Evolutionary conservation across 1,140 invertebrate genomes (phyloP).

Genomic region (Aphaenogaster rudis): DNA sequence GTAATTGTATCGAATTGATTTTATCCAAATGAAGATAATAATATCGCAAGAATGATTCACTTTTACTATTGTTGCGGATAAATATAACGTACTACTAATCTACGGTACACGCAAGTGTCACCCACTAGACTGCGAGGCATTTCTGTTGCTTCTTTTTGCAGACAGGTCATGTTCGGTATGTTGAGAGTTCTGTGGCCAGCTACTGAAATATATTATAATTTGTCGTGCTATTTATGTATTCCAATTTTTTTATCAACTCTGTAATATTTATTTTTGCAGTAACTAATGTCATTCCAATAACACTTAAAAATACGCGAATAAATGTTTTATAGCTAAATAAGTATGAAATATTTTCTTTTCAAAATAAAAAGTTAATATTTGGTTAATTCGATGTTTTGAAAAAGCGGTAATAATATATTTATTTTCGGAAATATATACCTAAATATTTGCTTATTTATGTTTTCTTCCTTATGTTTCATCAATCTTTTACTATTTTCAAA

Average conservation of each 20-base stretch:
- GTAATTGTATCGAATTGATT: background rate
- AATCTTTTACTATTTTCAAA: slow-evolving; percentile 9
- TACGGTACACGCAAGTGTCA: slow-evolving; percentile 4
- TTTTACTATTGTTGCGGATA: slow-evolving; percentile 31
- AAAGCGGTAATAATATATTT: background rate
- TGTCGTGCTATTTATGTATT: background rate
- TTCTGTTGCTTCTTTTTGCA: slow-evolving; percentile 35
- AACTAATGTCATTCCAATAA: background rate
- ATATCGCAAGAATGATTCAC: slow-evolving; percentile 24
- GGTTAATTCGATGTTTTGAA: too few relatives aligned
- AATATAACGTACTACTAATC: slow-evolving; percentile 38
- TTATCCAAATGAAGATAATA: background rate
- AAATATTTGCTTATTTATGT: background rate
- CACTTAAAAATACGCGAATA: background rate
- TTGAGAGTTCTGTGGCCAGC: background rate
- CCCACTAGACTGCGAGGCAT: slow-evolving; percentile 25
- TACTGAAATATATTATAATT: slow-evolving; percentile 30
- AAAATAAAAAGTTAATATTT: background rate
- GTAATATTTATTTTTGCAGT: background rate
- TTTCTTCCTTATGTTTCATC: background rate
- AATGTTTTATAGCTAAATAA: background rate
- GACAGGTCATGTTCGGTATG: slow-evolving; percentile 34
- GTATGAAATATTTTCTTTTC: background rate
- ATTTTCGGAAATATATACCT: background rate
- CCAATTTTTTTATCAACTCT: background rate